Percentiles rank a stretch among this genome's conserved stretches.
phyloP scores from a whole-genome alignment of 2,888 invertebrate genomes.

The Sinhomidia bicolor region DNA sequence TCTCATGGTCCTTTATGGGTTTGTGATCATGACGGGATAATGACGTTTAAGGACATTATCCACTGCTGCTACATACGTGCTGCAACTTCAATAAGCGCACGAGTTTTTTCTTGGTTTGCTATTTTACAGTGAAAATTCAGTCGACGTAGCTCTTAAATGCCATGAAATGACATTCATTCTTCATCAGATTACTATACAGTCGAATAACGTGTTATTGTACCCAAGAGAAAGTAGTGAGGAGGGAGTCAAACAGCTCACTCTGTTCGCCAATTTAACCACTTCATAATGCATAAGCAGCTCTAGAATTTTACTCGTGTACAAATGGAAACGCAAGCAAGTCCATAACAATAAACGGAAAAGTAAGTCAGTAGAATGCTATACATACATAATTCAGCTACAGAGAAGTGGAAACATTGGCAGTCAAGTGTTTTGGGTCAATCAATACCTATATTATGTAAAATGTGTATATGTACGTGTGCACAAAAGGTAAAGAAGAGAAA shows the following conservation, averaged over 20 bases:
- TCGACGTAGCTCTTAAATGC: constrained; percentile 56
- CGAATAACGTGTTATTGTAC: not conserved
- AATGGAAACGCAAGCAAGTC: not conserved
- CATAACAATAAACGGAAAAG: not conserved
- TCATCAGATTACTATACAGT: constrained; percentile 41
- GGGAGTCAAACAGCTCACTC: not conserved
- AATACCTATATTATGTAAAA: constrained; percentile 57
- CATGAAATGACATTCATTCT: constrained; percentile 61
- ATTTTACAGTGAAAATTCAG: constrained; percentile 11
- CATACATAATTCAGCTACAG: not conserved
- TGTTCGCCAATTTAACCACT: constrained; percentile 26
- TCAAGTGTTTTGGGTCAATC: constrained; percentile 68
- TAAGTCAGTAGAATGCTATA: constrained; percentile 19
- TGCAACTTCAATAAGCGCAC: too few species aligned
- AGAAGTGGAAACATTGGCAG: not conserved
- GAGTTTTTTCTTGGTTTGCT: not conserved
- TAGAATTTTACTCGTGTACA: not conserved
- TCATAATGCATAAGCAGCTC: constrained; percentile 50
- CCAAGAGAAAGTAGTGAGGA: not conserved
- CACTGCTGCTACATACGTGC: too few species aligned
- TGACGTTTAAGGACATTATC: too few species aligned
- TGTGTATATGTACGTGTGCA: constrained; percentile 35
- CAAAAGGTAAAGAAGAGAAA: not conserved
- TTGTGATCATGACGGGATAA: not conserved
- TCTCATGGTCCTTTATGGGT: not conserved